Evolutionary conservation across 2,888 invertebrate genomes (phyloP).

Genomic region (Phyto melanocephala): DNA sequence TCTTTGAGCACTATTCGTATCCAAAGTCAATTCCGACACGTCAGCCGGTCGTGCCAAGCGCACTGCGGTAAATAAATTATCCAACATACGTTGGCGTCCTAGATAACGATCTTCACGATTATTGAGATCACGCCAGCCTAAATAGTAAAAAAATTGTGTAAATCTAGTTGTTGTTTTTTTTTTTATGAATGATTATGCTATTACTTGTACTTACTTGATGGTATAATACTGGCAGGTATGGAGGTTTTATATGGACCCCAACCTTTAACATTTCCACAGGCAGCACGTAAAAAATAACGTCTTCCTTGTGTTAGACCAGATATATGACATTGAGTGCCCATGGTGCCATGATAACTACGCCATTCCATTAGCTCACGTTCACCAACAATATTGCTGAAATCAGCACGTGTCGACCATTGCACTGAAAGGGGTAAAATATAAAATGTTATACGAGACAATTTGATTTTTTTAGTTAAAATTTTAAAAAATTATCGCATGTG

Average conservation of each 20-base stretch:
- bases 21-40: conserved; percentile 84
- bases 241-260: conserved; percentile 89
- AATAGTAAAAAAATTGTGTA: not conserved
- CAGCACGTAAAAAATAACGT: conserved; percentile 92
- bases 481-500: no score
- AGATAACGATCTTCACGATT: conserved; percentile 84
- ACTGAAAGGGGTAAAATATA: conserved; percentile 81
- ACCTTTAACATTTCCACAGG: conserved; percentile 96
- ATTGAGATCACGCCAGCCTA: conserved; percentile 93
- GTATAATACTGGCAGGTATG: conserved; percentile 90
- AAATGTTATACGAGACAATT: no score
- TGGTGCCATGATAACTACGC: conserved; percentile 78
- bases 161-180: not conserved
- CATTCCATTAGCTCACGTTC: conserved; percentile 86
- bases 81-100: conserved; percentile 86
- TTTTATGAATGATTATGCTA: no score
- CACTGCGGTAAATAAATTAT: conserved; percentile 86
- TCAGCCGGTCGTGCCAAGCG: conserved; percentile 81
- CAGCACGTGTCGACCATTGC: conserved; percentile 94
- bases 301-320: conserved; percentile 91
- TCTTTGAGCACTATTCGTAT: conserved; percentile 83
- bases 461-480: no score
- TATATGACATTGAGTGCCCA: conserved; percentile 80
- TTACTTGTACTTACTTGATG: conserved; percentile 93
- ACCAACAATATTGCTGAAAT: conserved; percentile 90